Percentiles rank a stretch among this genome's conserved stretches.
Evolutionary conservation across 2,113 vertebrate genomes (phyloP).

Genomic region (Lepus europaeus): DNA sequence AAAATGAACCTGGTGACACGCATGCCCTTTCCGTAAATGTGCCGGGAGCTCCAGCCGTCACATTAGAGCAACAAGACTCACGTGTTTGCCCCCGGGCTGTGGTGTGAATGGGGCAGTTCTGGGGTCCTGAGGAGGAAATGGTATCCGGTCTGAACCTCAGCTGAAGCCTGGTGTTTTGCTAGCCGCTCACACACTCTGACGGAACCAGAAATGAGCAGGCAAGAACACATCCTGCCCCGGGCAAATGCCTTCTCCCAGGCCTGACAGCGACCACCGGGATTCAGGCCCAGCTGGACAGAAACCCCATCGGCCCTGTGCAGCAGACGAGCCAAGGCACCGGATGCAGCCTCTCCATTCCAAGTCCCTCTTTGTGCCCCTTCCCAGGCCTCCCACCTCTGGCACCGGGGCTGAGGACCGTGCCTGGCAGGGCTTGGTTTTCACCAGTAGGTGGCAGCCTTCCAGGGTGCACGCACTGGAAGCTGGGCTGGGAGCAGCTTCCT

Average conservation of each 20-base stretch:
- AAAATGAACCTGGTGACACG: not conserved
- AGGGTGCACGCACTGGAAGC: not conserved
- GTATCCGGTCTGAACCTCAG: not conserved
- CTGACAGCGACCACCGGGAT: conserved; percentile 2
- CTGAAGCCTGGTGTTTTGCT: not conserved
- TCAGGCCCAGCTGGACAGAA: not conserved
- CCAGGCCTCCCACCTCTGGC: not conserved
- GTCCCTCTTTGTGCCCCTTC: not conserved
- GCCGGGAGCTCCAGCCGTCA: not conserved
- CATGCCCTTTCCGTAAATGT: not conserved
- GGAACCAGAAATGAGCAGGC: not conserved
- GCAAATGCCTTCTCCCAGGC: not conserved
- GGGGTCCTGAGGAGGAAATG: not conserved
- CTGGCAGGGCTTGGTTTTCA: conserved; percentile 15
- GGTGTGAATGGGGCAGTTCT: not conserved
- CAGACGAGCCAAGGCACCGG: not conserved
- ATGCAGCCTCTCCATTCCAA: not conserved
- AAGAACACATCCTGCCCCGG: not conserved
- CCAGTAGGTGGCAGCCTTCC: not conserved
- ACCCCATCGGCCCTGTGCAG: not conserved
- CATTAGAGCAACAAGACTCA: not conserved
- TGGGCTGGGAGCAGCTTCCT: not conserved
- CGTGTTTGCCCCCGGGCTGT: not conserved
- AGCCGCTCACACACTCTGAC: not conserved
- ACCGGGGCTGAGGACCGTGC: not conserved